These are phyloP conservation scores for Antrozous pallidus DNA, from an alignment of 2,797 vertebrate species.

Conservation along the genomic window DNA sequence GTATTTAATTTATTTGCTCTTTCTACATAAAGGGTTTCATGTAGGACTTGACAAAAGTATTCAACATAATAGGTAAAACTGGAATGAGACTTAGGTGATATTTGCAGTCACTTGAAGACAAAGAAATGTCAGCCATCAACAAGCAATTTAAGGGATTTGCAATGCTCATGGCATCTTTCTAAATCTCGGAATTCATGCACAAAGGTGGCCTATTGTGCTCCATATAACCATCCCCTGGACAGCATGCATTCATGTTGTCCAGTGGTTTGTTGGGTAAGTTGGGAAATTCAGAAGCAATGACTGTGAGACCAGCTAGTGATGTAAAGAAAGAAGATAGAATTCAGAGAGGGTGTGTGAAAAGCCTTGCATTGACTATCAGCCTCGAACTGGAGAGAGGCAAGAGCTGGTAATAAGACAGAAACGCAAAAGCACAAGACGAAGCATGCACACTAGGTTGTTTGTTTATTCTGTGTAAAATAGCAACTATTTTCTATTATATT, in stretches of 20 bases:
- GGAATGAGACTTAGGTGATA: constrained; percentile 42
- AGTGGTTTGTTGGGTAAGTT: neutral
- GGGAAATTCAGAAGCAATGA: neutral
- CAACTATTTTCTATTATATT: neutral
- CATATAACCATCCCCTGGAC: neutral
- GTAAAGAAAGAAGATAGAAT: neutral
- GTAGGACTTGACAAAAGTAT: constrained; percentile 14
- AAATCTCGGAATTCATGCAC: constrained; percentile 1
- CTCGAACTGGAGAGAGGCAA: neutral
- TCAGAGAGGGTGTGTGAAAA: neutral
- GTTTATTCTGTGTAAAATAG: neutral
- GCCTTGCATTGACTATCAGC: neutral
- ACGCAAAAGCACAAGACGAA: neutral
- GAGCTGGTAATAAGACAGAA: neutral
- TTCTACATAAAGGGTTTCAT: neutral
- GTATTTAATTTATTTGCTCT: constrained; percentile 35
- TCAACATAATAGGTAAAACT: constrained; percentile 46
- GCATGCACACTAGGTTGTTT: neutral
- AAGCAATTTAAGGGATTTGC: constrained; percentile 58
- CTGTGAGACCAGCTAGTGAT: neutral
- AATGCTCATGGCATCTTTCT: neutral
- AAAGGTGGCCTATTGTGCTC: neutral
- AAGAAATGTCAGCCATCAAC: constrained; percentile 43
- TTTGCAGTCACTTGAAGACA: constrained; percentile 52
- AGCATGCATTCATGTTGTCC: neutral